Conservation (phyloP, 2,113 vertebrate species). For the Electrona antarctica region DNA sequence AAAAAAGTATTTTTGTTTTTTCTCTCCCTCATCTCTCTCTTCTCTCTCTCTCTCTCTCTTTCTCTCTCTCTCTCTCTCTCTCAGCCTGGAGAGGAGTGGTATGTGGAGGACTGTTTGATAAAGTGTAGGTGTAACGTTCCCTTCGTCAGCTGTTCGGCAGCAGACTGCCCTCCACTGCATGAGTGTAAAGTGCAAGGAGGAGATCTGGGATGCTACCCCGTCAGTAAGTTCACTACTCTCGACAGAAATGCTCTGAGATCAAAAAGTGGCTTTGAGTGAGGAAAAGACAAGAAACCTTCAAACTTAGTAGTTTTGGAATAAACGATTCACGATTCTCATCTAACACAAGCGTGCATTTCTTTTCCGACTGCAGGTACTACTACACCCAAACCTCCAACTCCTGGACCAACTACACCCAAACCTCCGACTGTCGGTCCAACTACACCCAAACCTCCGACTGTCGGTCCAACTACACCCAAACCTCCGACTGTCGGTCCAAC, state of each 20-base stretch:
- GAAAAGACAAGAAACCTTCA: too few species aligned
- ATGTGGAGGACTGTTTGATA: conserved; percentile 63
- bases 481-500: background rate
- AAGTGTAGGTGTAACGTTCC: conserved; percentile 72
- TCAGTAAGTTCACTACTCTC: conserved; percentile 56
- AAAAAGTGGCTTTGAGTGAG: too few species aligned
- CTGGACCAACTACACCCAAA: background rate
- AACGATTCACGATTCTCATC: too few species aligned
- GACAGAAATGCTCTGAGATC: too few species aligned
- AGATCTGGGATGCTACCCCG: conserved; percentile 77
- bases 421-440: background rate
- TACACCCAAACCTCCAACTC: background rate
- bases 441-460: background rate
- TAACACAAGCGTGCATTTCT: too few species aligned
- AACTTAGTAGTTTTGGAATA: too few species aligned
- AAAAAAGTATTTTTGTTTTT: too few species aligned
- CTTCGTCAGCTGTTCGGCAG: conserved; percentile 55
- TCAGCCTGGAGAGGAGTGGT: conserved; percentile 77
- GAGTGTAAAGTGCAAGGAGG: conserved; percentile 73
- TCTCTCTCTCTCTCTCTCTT: too few species aligned
- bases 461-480: background rate
- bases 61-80: too few species aligned
- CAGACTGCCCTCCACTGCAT: conserved; percentile 70
- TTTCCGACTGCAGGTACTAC: too few species aligned
- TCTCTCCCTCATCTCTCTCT: too few species aligned